Conservation (phyloP, 2,797 vertebrate genomes). For the Amblyopsis hoosieri region DNA sequence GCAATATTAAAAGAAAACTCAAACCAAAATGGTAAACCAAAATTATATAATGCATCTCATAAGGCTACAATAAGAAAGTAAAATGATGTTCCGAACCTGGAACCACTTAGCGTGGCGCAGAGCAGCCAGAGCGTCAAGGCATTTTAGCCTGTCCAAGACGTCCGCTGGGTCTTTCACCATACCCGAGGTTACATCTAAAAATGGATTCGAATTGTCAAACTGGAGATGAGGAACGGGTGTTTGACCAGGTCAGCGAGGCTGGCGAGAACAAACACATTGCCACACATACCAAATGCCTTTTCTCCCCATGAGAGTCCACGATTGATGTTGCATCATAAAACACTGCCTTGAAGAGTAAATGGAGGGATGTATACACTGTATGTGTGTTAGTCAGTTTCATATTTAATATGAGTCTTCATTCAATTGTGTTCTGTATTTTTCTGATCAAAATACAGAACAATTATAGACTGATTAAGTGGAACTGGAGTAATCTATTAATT, state of each 20-base stretch:
- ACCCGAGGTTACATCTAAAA: slow-evolving; percentile 99
- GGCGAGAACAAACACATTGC: slow-evolving; percentile 93
- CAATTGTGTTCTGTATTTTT: not conserved
- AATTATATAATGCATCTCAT: slow-evolving; percentile 86
- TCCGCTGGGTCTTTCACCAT: slow-evolving; percentile 99
- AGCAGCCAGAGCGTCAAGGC: slow-evolving; percentile 99
- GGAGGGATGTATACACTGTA: slow-evolving; percentile 9
- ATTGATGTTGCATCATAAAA: slow-evolving; percentile 8
- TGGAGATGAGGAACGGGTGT: slow-evolving; percentile 99
- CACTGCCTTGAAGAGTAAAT: slow-evolving; percentile 7
- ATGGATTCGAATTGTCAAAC: slow-evolving; percentile 99
- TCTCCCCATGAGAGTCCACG: slow-evolving; percentile 32
- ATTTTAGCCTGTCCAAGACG: slow-evolving; percentile 99
- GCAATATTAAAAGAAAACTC: slow-evolving; percentile 67
- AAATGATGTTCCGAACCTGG: slow-evolving; percentile 99
- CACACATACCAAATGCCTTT: slow-evolving; percentile 90
- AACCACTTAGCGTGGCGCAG: slow-evolving; percentile 99
- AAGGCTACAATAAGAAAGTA: slow-evolving; percentile 99
- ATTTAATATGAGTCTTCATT: too few species aligned
- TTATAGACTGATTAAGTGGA: not conserved
- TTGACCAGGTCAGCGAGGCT: slow-evolving; percentile 99
- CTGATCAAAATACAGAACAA: slow-evolving; percentile 12
- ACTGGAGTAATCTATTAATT: not conserved
- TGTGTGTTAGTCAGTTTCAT: slow-evolving; percentile 3
- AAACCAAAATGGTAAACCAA: slow-evolving; percentile 74